Conservation (phyloP, 1,140 invertebrate genomes). For the Sarcophaga bullata region DNA sequence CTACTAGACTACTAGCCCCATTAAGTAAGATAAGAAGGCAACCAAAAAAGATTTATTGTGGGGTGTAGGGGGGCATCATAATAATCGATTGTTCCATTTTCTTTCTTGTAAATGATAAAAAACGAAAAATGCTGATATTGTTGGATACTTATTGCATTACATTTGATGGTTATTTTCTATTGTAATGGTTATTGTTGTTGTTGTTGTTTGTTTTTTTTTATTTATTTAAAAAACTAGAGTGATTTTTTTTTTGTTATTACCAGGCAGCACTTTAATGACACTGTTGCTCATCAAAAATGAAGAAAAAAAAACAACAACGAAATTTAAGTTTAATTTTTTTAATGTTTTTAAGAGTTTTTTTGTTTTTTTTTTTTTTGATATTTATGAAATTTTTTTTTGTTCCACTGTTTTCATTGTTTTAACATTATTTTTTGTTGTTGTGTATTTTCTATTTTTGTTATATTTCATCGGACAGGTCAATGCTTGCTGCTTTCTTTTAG, state of each 20-base stretch:
- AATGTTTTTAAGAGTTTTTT: background rate
- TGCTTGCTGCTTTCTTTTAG: conserved; percentile 9
- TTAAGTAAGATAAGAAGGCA: too few relatives aligned
- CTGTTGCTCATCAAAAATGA: background rate
- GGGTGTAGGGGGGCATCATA: too few relatives aligned
- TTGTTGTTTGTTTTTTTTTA: background rate
- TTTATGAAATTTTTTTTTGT: too few relatives aligned
- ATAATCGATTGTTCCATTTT: too few relatives aligned
- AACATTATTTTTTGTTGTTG: background rate
- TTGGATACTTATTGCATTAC: background rate
- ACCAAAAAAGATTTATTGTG: too few relatives aligned
- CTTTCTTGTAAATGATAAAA: too few relatives aligned
- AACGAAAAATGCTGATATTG: background rate
- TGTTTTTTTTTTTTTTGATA: too few relatives aligned
- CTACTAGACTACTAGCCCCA: too few relatives aligned
- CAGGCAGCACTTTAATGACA: conserved; percentile 9
- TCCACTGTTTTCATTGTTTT: too few relatives aligned
- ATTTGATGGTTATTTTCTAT: background rate
- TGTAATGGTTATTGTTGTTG: background rate
- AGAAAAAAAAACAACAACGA: background rate
- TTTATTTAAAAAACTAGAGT: too few relatives aligned
- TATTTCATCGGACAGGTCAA: conserved; percentile 29
- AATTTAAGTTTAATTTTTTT: background rate
- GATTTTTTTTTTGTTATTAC: background rate
- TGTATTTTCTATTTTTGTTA: background rate